Conservation (phyloP, 30 jellyfish, hydroid and myxozoan genomes). For the Aurelia aurita complex sp. Pacific region DNA sequence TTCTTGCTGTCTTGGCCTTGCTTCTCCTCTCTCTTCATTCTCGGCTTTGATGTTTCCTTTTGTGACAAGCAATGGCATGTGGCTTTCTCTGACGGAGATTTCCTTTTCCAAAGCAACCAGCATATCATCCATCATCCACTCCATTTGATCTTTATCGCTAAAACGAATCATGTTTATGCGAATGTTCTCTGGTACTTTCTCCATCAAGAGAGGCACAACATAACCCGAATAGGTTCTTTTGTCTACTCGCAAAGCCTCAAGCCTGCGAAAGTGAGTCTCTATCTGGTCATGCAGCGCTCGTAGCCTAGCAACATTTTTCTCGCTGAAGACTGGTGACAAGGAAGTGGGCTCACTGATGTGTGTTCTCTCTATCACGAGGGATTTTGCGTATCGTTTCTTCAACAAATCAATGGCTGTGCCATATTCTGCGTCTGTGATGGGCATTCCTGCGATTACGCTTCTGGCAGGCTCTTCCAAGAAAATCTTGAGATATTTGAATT, state of each 20-base stretch:
- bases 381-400: too few relatives aligned
- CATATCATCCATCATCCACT: constrained; percentile 15
- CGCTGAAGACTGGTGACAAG: too few relatives aligned
- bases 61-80: constrained; percentile 7
- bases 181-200: constrained; percentile 14
- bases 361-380: too few relatives aligned
- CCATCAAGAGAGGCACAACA: constrained; percentile 28
- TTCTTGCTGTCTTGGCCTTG: background rate
- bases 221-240: constrained; percentile 2
- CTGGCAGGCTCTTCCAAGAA: too few relatives aligned
- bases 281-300: too few relatives aligned
- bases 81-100: constrained; percentile 14
- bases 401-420: too few relatives aligned
- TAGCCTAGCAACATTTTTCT: too few relatives aligned
- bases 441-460: too few relatives aligned
- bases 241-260: background rate
- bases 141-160: background rate
- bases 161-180: background rate
- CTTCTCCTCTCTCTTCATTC: background rate
- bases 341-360: too few relatives aligned
- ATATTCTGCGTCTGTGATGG: too few relatives aligned
- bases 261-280: too few relatives aligned
- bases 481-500: too few relatives aligned
- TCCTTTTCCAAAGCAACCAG: constrained; percentile 30
- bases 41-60: background rate